Conservation (phyloP, 2,113 vertebrate genomes). For the Zingel zingel region DNA sequence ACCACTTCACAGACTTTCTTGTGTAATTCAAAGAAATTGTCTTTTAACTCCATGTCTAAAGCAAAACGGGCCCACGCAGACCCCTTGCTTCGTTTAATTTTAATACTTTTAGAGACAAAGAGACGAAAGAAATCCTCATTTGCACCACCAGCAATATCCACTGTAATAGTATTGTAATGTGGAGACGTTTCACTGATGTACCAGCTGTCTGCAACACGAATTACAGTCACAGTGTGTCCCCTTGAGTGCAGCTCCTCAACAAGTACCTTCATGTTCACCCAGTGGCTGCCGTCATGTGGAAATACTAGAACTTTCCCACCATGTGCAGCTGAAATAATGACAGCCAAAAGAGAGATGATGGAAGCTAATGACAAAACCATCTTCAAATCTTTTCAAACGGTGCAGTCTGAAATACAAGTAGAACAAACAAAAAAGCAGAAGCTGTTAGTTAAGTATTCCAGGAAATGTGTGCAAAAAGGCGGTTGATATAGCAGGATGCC, state of each 20-base stretch:
- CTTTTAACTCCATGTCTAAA: conserved; percentile 62
- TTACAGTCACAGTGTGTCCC: conserved; percentile 72
- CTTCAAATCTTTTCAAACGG: background rate
- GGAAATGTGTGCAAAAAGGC: background rate
- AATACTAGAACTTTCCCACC: conserved; percentile 76
- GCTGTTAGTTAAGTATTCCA: background rate
- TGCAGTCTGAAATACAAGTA: conserved; percentile 36
- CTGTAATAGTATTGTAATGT: conserved; percentile 62
- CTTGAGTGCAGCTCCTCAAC: conserved; percentile 66
- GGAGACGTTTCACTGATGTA: conserved; percentile 75
- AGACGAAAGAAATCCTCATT: conserved; percentile 68
- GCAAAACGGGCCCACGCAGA: conserved; percentile 54
- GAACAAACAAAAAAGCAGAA: background rate
- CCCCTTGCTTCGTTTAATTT: conserved; percentile 52
- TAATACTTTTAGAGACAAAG: conserved; percentile 64
- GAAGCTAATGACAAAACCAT: conserved; percentile 39
- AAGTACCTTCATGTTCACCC: conserved; percentile 80
- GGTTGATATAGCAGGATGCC: background rate
- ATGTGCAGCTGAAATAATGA: background rate
- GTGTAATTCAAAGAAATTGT: conserved; percentile 69
- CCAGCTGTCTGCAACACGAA: conserved; percentile 73
- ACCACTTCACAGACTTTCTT: conserved; percentile 63
- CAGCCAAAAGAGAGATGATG: conserved; percentile 21
- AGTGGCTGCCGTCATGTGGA: conserved; percentile 81
- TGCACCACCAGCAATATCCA: conserved; percentile 50